Conservation (phyloP, 2,113 vertebrate genomes). For the Craseonycteris thonglongyai region DNA sequence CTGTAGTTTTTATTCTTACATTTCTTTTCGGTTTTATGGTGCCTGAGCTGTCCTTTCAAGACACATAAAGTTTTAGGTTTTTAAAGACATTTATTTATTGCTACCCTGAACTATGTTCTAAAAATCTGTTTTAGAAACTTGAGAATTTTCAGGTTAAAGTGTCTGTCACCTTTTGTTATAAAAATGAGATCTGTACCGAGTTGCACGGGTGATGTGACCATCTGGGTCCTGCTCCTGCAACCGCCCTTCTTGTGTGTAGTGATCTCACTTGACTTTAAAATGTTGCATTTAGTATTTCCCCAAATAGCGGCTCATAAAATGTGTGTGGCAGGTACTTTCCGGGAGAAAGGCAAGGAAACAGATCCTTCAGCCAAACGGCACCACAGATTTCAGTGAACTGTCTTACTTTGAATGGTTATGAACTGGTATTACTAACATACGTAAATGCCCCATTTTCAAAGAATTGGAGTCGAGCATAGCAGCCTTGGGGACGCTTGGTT, state of each 20-base stretch:
- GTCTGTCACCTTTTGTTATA: neutral
- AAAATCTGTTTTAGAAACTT: neutral
- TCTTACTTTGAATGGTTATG: neutral
- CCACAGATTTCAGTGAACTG: neutral
- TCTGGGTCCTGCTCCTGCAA: accelerated
- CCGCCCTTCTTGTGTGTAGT: accelerated
- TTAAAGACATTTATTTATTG: neutral
- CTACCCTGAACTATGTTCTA: neutral
- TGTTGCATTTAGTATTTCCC: neutral
- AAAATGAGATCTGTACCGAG: neutral
- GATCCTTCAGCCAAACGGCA: neutral
- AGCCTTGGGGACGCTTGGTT: no score
- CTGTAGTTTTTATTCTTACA: no score
- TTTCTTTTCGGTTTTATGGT: no score
- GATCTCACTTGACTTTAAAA: neutral
- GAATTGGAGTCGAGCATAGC: neutral
- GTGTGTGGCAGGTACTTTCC: no score
- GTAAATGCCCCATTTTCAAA: neutral
- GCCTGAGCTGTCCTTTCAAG: neutral
- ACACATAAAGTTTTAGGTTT: neutral
- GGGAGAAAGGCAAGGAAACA: neutral
- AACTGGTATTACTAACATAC: accelerated
- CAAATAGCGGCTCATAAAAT: accelerated
- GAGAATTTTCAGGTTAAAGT: neutral
- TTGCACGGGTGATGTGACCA: accelerated